A percentile compares a stretch with the other conserved stretches of the same genome.
Conservation (phyloP, 2,888 invertebrate species). For the Nemoura dubitans region DNA sequence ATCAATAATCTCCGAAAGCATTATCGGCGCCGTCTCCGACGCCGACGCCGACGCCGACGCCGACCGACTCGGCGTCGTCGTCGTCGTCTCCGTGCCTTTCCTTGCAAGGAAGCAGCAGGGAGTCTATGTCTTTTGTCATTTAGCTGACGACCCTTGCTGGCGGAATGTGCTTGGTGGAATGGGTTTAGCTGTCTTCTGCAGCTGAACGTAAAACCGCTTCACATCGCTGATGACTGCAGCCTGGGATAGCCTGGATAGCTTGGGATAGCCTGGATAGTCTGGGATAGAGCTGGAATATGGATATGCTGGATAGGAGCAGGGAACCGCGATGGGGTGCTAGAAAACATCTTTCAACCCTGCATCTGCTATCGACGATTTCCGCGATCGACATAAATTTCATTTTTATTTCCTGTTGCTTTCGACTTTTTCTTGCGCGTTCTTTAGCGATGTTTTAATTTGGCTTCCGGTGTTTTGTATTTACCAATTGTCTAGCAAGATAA, state of each 20-base stretch:
- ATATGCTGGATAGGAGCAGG: neutral
- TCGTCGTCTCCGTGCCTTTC: too few species aligned
- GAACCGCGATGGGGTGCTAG: neutral
- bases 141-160: neutral
- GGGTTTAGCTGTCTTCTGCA: conserved; percentile 26
- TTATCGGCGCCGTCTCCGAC: neutral
- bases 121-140: conserved; percentile 1
- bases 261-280: too few species aligned
- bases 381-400: neutral
- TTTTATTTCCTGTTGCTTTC: neutral
- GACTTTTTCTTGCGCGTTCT: neutral
- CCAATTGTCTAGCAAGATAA: too few species aligned
- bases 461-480: too few species aligned
- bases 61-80: neutral
- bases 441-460: too few species aligned
- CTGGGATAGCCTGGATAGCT: neutral
- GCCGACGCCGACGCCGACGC: neutral
- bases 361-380: neutral
- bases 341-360: neutral
- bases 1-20: neutral
- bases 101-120: too few species aligned
- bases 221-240: conserved; percentile 20
- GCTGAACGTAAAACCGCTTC: conserved; percentile 17
- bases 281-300: too few species aligned
- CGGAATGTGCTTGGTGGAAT: neutral